A percentile compares a stretch with the other conserved stretches of the same genome.
Conservation (phyloP, 2,888 invertebrate genomes). For the Plemyria rubiginata region DNA sequence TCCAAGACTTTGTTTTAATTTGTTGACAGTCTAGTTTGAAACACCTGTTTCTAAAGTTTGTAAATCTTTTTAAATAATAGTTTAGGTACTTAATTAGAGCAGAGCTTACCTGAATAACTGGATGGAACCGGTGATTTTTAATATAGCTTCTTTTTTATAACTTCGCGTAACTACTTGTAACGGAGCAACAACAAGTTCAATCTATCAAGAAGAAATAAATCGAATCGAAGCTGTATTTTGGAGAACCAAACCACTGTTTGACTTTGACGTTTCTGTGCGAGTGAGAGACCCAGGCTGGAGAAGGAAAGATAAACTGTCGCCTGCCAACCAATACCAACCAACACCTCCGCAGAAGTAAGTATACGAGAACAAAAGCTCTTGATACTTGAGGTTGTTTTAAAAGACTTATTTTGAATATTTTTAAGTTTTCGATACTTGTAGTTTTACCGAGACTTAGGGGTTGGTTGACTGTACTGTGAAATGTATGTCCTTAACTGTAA, state of each 20-base stretch:
- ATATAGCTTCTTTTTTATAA: slow-evolving; percentile 25
- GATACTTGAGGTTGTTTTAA: slow-evolving; percentile 12
- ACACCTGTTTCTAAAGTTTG: slow-evolving; percentile 33
- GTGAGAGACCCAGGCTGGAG: slow-evolving; percentile 28
- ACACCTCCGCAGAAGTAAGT: neutral
- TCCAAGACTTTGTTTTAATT: slow-evolving; percentile 20
- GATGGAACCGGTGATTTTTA: slow-evolving; percentile 6
- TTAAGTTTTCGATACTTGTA: neutral
- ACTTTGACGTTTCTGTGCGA: slow-evolving; percentile 53
- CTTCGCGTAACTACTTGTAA: slow-evolving; percentile 40
- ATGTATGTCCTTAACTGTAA: no score
- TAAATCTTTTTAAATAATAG: slow-evolving; percentile 14
- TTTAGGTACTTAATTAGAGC: slow-evolving; percentile 11
- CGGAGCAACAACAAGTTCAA: slow-evolving; percentile 46
- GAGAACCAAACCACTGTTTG: slow-evolving; percentile 49
- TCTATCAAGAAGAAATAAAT: slow-evolving; percentile 59
- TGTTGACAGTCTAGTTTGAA: slow-evolving; percentile 18
- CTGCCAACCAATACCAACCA: no score
- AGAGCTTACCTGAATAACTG: slow-evolving; percentile 34
- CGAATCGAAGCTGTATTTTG: slow-evolving; percentile 62
- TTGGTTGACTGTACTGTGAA: no score
- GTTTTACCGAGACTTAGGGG: no score
- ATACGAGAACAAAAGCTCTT: slow-evolving; percentile 4
- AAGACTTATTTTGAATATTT: no score
- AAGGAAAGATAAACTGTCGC: neutral